A percentile compares a stretch with the other conserved stretches of the same genome.
Conservation (phyloP, 2,797 vertebrate species). For the Loriculus beryllinus region DNA sequence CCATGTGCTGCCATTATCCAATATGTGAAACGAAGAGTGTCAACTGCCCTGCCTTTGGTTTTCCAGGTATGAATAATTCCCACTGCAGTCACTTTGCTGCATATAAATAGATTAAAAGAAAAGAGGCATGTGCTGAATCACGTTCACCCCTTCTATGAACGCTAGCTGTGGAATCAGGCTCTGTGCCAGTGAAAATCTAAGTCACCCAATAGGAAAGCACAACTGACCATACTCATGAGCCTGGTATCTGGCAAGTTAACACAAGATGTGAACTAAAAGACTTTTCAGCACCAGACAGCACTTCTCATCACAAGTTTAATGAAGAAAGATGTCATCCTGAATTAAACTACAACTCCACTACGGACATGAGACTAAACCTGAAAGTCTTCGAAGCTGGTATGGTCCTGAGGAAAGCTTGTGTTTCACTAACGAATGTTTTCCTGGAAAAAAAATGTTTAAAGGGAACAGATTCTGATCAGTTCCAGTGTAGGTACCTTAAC, state of each 20-base stretch:
- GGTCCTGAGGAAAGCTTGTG: background rate
- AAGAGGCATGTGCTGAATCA: background rate
- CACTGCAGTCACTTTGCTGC: background rate
- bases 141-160: accelerated
- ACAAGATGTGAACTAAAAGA: background rate
- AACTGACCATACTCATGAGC: background rate
- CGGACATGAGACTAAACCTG: background rate
- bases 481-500: background rate
- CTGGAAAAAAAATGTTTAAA: background rate
- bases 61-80: background rate
- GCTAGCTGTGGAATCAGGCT: background rate
- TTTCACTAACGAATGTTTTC: background rate
- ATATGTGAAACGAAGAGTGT: background rate
- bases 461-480: background rate
- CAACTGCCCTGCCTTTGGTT: background rate
- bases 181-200: background rate
- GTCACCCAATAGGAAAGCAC: background rate
- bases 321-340: background rate
- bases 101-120: background rate
- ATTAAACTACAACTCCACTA: background rate
- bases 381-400: background rate
- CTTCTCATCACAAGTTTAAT: background rate
- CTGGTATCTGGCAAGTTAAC: background rate
- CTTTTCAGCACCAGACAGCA: background rate
- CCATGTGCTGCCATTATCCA: background rate